These are phyloP conservation scores for Lasioglossum vierecki DNA, from an alignment of 2,888 invertebrate genomes.

Conservation along the genomic window DNA sequence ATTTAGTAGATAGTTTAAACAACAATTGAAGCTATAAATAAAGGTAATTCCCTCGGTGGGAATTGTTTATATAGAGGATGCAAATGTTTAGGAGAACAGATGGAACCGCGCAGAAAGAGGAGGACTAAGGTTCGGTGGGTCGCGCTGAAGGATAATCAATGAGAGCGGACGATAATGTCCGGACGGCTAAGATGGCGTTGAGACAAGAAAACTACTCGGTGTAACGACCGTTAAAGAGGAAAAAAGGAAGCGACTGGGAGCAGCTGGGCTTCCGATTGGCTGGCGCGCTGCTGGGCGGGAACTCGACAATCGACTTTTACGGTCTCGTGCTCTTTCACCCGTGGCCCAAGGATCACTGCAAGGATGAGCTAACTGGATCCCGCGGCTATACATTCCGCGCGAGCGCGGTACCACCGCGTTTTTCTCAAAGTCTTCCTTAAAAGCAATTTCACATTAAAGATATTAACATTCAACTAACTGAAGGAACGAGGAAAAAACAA, in stretches of 20 bases:
- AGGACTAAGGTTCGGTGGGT: slow-evolving; percentile 12
- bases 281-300: slow-evolving; percentile 75
- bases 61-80: not conserved
- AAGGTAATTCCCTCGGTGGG: not conserved
- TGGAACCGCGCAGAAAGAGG: not conserved
- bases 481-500: no score
- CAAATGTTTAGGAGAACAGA: not conserved
- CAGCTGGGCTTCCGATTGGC: slow-evolving; percentile 74
- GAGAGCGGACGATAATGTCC: slow-evolving; percentile 75
- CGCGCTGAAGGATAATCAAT: slow-evolving; percentile 67
- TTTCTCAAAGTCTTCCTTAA: not conserved
- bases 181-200: slow-evolving; percentile 81
- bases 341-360: slow-evolving; percentile 50
- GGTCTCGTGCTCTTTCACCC: slow-evolving; percentile 69
- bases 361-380: slow-evolving; percentile 60
- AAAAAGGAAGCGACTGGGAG: slow-evolving; percentile 67
- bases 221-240: slow-evolving; percentile 76
- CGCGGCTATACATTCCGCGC: slow-evolving; percentile 2
- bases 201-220: slow-evolving; percentile 78
- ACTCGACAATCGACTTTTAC: slow-evolving; percentile 78
- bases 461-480: no score
- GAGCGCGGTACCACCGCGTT: not conserved
- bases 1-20: not conserved
- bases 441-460: not conserved
- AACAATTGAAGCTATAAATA: not conserved